phyloP scores from a whole-genome alignment of 2,113 vertebrate genomes.

The Cynocephalus volans region DNA sequence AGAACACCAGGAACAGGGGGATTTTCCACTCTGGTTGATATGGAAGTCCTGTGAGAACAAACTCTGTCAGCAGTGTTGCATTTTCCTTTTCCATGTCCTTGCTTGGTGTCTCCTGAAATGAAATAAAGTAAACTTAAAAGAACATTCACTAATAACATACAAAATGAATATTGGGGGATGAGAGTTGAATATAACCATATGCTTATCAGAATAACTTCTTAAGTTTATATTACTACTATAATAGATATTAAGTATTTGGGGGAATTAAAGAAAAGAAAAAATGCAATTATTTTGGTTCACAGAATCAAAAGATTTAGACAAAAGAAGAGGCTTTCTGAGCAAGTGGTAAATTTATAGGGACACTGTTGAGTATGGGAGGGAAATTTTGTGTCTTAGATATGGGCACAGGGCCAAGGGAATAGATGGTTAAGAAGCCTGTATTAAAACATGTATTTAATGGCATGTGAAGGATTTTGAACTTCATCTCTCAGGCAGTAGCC shows the following conservation, averaged over 20 bases:
- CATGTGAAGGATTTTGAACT: background rate
- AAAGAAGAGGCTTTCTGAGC: background rate
- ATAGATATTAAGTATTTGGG: background rate
- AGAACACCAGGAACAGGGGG: constrained; percentile 61
- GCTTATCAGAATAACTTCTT: no score
- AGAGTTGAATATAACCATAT: background rate
- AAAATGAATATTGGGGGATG: background rate
- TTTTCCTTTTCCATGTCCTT: constrained; percentile 23
- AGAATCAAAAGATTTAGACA: background rate
- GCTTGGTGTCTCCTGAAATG: background rate
- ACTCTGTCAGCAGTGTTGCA: background rate
- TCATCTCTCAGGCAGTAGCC: background rate
- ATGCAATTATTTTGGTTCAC: background rate
- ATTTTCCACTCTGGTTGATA: background rate
- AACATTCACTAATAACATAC: background rate
- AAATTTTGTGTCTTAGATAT: background rate
- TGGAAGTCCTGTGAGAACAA: constrained; percentile 43
- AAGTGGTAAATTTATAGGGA: background rate
- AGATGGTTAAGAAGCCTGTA: background rate
- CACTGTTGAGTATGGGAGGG: background rate
- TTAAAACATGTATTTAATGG: no score
- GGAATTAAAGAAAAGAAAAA: background rate
- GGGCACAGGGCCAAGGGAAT: background rate
- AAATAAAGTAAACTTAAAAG: background rate
- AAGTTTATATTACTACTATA: background rate